A percentile compares a stretch with the other conserved stretches of the same genome.
These are phyloP conservation scores for Drosophila ezoana DNA, from an alignment of 2,888 invertebrate species.

Conservation along the genomic window DNA sequence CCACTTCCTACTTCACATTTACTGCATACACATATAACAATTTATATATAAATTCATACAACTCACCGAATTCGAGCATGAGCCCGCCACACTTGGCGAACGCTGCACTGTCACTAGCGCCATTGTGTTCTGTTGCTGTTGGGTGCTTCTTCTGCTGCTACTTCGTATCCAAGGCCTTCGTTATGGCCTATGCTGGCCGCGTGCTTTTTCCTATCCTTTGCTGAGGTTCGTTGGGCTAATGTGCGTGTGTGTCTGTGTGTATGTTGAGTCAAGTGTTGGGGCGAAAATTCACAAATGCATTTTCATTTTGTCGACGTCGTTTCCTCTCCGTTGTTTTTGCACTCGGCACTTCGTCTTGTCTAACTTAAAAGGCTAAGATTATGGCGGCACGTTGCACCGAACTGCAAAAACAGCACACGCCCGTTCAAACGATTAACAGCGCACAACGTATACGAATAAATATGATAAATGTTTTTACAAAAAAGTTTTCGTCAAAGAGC, in stretches of 20 bases:
- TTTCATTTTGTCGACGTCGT: slow-evolving; percentile 69
- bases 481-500: slow-evolving; percentile 66
- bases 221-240: slow-evolving; percentile 47
- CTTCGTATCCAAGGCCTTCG: slow-evolving; percentile 57
- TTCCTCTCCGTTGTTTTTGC: slow-evolving; percentile 64
- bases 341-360: slow-evolving; percentile 62
- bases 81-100: slow-evolving; percentile 89
- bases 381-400: slow-evolving; percentile 39
- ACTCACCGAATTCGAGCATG: slow-evolving; percentile 85
- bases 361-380: slow-evolving; percentile 53
- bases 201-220: slow-evolving; percentile 52
- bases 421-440: slow-evolving; percentile 48
- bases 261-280: slow-evolving; percentile 57
- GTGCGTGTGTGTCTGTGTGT: slow-evolving; percentile 36
- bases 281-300: slow-evolving; percentile 74
- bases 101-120: slow-evolving; percentile 91
- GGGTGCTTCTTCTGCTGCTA: slow-evolving; percentile 38
- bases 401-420: slow-evolving; percentile 36
- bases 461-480: slow-evolving; percentile 73
- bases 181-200: slow-evolving; percentile 43
- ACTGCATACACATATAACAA: slow-evolving; percentile 6
- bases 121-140: slow-evolving; percentile 85
- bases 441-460: slow-evolving; percentile 61
- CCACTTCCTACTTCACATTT: slow-evolving; percentile 31
- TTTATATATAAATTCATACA: slow-evolving; percentile 9